phyloP scores from a whole-genome alignment of 2,797 vertebrate species.

The Alca torda region DNA sequence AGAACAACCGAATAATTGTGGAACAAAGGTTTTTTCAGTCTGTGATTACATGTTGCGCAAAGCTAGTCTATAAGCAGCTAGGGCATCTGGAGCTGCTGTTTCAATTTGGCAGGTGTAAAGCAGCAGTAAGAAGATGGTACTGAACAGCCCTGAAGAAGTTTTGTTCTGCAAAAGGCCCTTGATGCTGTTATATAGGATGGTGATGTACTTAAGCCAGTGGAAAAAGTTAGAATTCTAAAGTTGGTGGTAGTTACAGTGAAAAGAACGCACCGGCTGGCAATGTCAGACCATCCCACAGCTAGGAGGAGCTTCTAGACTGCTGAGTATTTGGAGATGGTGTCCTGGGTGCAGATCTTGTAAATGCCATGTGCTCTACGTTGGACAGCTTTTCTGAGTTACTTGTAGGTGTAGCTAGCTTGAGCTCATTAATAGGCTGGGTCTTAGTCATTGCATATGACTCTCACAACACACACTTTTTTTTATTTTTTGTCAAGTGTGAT shows the following conservation, averaged over 20 bases:
- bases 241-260: neutral
- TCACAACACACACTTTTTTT: neutral
- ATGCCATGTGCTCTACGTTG: neutral
- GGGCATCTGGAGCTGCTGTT: neutral
- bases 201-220: neutral
- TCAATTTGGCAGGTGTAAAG: neutral
- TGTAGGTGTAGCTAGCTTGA: neutral
- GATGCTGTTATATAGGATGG: neutral
- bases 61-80: neutral
- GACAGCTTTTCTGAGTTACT: neutral
- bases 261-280: neutral
- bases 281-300: neutral
- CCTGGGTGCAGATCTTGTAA: neutral
- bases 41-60: neutral
- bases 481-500: neutral
- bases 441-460: neutral
- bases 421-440: neutral
- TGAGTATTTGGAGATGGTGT: neutral
- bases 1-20: neutral
- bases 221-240: neutral
- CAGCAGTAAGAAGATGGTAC: neutral
- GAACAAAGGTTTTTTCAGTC: neutral
- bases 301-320: neutral
- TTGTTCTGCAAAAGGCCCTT: neutral
- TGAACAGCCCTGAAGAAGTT: neutral